Evolutionary conservation across 2,888 invertebrate genomes (phyloP), one percentile per base, ranked within the genome.

Genomic region (Chorisops tibialis): DNA sequence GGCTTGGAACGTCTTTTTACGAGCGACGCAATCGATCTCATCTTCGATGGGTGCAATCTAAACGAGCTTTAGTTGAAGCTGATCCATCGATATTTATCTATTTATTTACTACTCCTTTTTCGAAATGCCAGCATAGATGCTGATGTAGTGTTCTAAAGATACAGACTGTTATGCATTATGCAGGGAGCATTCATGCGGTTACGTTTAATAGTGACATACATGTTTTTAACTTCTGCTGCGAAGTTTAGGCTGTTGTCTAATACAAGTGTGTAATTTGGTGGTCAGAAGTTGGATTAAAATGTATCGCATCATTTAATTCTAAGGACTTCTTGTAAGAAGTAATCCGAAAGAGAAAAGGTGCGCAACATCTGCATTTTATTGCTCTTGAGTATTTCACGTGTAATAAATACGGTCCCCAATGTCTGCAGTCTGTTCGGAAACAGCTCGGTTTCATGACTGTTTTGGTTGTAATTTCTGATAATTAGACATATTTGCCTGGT

Each of bases 281-380:
- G n/a, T n/a, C n/a, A n/a, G n/a, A n/a, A 16, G 6, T 16, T 12
- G 16, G 11, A 5, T 30, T 7, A 19, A 24, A 24, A 49, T 18
- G 7, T 7, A n/a, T 24, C 30, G 24, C 30, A 22, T 24, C 21
- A 49, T 49, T 49, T 24, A 49, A 49, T 49, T 49, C n/a, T 24
- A 49, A 45, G 24, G 30, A 49, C 30, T 22, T 45, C 11, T 9
- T 2, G 6, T 45, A 18, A 19, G 45, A 19, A 45, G 45, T 18
- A 11, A 6, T 12, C 18, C 19, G 21, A 47, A 47, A 9, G 30
- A 4, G 30, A 14, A 24, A 49, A 49, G 49, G 49, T 49, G 49
- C 21, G 24, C 49, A 49, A 49, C 49, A 49, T 49, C 24, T 49
- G 49, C 19, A 24, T 49, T 49, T 49, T 49, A 49, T 49, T 49